phyloP scores from a whole-genome alignment of 1,140 invertebrate species.

The Ostrea denselamellosa region DNA sequence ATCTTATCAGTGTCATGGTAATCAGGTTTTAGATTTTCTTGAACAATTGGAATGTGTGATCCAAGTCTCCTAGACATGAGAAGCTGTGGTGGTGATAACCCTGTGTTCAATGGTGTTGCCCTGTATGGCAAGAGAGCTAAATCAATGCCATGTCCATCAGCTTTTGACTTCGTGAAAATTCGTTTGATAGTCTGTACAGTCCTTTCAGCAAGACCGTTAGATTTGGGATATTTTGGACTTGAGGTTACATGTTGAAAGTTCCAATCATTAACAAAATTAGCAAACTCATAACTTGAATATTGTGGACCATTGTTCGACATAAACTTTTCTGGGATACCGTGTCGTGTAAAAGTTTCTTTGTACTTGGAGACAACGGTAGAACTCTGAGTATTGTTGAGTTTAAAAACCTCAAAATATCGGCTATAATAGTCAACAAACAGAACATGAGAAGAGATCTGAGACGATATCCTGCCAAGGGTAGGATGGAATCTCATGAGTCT shows the following conservation, averaged over 20 bases:
- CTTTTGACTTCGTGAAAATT: slow-evolving; percentile 44
- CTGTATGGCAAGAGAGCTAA: slow-evolving; percentile 16
- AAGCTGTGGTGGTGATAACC: slow-evolving; percentile 31
- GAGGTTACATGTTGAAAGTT: slow-evolving; percentile 54
- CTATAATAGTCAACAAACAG: slow-evolving; percentile 57
- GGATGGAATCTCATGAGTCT: slow-evolving; percentile 46
- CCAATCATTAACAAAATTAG: slow-evolving; percentile 14
- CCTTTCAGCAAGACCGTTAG: slow-evolving; percentile 60
- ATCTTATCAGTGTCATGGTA: neutral
- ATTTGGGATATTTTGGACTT: slow-evolving; percentile 53
- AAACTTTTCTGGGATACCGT: slow-evolving; percentile 54
- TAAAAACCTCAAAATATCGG: slow-evolving; percentile 57
- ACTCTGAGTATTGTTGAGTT: too few relatives aligned
- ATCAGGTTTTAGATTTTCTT: neutral
- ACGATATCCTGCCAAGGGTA: slow-evolving; percentile 55
- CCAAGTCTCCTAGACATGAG: slow-evolving; percentile 33
- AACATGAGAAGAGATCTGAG: slow-evolving; percentile 55
- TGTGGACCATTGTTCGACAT: slow-evolving; percentile 59
- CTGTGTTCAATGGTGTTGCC: slow-evolving; percentile 35
- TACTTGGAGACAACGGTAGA: slow-evolving; percentile 41
- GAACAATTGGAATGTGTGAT: slow-evolving; percentile 23
- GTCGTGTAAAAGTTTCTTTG: slow-evolving; percentile 44
- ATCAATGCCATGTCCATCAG: slow-evolving; percentile 25
- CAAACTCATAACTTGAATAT: slow-evolving; percentile 33
- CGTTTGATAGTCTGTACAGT: slow-evolving; percentile 62